These are phyloP conservation scores for Phalloptychus januarius DNA, from an alignment of 2,797 vertebrate species.

Conservation along the genomic window DNA sequence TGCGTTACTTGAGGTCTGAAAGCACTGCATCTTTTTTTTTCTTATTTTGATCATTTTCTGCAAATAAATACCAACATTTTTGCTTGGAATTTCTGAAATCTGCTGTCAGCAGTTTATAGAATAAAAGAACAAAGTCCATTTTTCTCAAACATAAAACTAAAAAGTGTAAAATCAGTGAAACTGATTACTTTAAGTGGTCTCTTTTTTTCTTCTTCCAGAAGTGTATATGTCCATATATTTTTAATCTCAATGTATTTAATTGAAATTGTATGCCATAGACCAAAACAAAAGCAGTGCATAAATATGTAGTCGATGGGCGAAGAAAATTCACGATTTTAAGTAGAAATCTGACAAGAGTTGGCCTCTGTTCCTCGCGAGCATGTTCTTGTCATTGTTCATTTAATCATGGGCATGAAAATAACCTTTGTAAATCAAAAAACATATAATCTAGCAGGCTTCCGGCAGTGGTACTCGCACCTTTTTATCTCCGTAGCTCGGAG, in stretches of 20 bases:
- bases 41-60: too few species aligned
- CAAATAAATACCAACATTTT: too few species aligned
- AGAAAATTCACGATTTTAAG: neutral
- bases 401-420: slow-evolving; percentile 8
- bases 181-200: too few species aligned
- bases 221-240: too few species aligned
- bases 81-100: too few species aligned
- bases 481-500: neutral
- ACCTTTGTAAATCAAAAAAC: neutral
- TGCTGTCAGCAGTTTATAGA: too few species aligned
- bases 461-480: slow-evolving; percentile 2
- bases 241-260: neutral
- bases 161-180: too few species aligned
- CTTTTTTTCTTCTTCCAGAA: too few species aligned
- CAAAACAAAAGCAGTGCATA: neutral
- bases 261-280: neutral
- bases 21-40: too few species aligned
- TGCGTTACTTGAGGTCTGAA: too few species aligned
- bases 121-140: too few species aligned
- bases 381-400: neutral
- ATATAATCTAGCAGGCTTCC: slow-evolving; percentile 1
- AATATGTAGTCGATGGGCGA: neutral
- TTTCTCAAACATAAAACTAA: too few species aligned
- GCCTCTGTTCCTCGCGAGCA: neutral
- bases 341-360: neutral